Base-by-base conservation (phyloP, 2,797 vertebrate species). In the Perodicticus potto region DNA sequence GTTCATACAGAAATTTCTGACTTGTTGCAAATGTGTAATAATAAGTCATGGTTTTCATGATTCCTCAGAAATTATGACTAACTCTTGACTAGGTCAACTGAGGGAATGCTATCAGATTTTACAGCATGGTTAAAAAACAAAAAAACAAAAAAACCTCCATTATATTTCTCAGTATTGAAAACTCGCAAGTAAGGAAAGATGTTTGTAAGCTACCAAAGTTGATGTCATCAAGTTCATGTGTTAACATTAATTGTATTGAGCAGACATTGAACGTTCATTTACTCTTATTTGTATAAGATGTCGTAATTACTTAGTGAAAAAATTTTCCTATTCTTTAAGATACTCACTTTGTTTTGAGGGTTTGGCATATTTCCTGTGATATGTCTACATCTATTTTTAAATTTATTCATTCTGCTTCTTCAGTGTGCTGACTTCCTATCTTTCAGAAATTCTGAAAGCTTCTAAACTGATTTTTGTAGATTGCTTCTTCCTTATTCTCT, bases 351-450 rank as follows among this genome's bases (percentile, higher is more conserved):
- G 11, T 83, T 87, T 86, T n/a, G 23, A 27, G 17, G 32, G 7
- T 65, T 67, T n/a, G 93, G 20, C 23, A 20, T 49, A 70, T 37
- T 91, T 91, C 49, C 67, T 55, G 1, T 69, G 14, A 32, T 86
- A 25, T 80, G 11, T 89, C 65, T 74, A 40, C 3, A 32, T 74
- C 10, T 74, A 49, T 72, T 93, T 93, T 84, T 25, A 90, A 69
- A 34, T 91, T 72, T 87, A 74, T 43, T 85, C 72, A 84, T 78
- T 82, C 45, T 86, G 25, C 32, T 83, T 72, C 70, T 94, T 94
- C 29, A 57, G 11, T 83, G 23, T 96, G n/a, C 55, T 77, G 61
- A 61, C 59, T 86, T 49, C 49, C 8, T 70, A 53, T 70, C 27
- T 95, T 86, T 74, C 10, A 93, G 61, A 85, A 29, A 0, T 86